Evolutionary conservation across 2,797 vertebrate genomes (phyloP).

Genomic region (Myioborus miniatus): DNA sequence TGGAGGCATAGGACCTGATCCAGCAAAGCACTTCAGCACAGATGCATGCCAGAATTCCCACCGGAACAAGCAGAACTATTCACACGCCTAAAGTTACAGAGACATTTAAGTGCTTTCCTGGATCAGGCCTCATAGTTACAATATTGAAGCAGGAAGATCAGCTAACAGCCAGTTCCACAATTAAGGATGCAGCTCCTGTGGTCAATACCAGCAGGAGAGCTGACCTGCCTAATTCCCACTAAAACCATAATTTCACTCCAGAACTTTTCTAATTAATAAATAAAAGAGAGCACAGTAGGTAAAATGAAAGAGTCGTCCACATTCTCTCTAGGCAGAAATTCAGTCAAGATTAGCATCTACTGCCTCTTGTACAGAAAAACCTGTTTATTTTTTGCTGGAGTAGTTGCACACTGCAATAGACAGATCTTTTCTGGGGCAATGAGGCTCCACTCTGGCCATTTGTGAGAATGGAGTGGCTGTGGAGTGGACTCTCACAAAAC

Average conservation of each 20-base stretch:
- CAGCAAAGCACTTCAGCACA: slow-evolving; percentile 29
- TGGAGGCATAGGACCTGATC: not conserved
- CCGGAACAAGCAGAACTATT: not conserved
- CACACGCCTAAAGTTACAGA: not conserved
- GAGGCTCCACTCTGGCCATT: not conserved
- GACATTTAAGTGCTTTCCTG: slow-evolving; percentile 34
- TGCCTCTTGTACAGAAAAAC: not conserved
- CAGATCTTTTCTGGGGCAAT: not conserved
- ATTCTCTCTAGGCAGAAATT: not conserved
- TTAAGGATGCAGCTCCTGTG: not conserved
- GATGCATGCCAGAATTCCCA: not conserved
- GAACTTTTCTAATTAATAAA: not conserved
- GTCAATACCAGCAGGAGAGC: not conserved
- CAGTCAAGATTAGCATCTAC: not conserved
- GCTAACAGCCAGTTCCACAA: not conserved
- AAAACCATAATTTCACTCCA: not conserved
- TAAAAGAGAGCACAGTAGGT: not conserved
- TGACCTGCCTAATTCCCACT: not conserved
- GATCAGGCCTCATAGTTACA: not conserved
- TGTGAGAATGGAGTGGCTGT: not conserved
- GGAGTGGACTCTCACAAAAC: not conserved
- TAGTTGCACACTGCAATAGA: not conserved
- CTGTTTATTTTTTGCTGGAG: not conserved
- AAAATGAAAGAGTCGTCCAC: not conserved
- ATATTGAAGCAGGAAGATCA: not conserved